phyloP scores from a whole-genome alignment of 2,797 vertebrate genomes.

The Hipposideros larvatus region DNA sequence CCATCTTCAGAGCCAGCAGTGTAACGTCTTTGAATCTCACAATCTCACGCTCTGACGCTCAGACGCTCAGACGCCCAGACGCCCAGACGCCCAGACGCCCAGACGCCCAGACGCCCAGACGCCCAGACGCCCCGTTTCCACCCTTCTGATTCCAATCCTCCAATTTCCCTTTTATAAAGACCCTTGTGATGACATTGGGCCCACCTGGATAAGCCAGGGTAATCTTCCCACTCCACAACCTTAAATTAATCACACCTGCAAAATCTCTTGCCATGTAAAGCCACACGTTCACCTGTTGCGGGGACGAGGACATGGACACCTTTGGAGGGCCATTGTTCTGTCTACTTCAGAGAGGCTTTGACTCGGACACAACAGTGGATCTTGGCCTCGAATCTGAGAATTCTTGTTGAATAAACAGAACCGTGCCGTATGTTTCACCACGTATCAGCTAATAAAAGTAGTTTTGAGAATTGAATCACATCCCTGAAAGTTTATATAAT shows the following conservation, averaged over 20 bases:
- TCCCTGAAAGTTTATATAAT: neutral
- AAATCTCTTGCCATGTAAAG: neutral
- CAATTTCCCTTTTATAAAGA: neutral
- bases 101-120: neutral
- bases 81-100: no score
- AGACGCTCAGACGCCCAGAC: no score
- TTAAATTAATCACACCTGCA: neutral
- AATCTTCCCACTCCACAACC: rapidly evolving
- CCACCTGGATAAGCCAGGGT: neutral
- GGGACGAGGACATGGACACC: rapidly evolving
- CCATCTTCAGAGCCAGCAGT: rapidly evolving
- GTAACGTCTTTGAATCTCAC: neutral
- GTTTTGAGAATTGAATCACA: neutral
- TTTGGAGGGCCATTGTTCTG: neutral
- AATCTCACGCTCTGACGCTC: neutral
- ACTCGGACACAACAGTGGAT: neutral
- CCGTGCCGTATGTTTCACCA: neutral
- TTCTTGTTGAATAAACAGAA: neutral
- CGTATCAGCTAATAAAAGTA: neutral
- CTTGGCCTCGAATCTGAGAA: neutral
- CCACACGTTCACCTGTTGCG: rapidly evolving
- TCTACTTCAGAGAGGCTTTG: neutral
- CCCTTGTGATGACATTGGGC: neutral
- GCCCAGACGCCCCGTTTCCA: rapidly evolving
- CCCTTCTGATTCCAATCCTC: neutral